Conservation (phyloP, 2,113 vertebrate species). For the Bambusicola thoracicus region DNA sequence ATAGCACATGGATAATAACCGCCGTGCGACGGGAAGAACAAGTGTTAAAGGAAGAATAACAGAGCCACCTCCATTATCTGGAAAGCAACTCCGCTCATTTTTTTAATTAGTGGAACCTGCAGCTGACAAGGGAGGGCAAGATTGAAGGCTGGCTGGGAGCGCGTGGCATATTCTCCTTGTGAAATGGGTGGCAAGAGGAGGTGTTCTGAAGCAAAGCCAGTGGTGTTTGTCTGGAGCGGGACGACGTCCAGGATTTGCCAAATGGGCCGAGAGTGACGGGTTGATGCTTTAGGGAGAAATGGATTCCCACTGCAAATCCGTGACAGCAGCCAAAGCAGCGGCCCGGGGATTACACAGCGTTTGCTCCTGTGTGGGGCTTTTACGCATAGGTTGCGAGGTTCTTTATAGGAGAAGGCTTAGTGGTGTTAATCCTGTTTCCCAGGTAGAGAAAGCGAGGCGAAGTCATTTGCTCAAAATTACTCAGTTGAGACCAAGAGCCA, state of each 20-base stretch:
- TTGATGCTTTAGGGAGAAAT: not conserved
- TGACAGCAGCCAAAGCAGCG: constrained; percentile 4
- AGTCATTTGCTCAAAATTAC: constrained; percentile 5
- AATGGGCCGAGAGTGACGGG: not conserved
- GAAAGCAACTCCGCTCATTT: constrained; percentile 19
- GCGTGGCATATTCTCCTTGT: not conserved
- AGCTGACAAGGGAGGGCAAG: not conserved
- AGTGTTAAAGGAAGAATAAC: constrained; percentile 9
- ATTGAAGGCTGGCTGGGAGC: not conserved
- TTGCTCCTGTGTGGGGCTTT: not conserved
- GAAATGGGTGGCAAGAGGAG: not conserved
- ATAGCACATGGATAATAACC: constrained; percentile 10
- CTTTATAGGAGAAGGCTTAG: not conserved
- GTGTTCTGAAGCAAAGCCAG: not conserved
- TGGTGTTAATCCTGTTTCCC: not conserved
- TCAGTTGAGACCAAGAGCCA: not conserved
- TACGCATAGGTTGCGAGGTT: not conserved
- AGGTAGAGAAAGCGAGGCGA: not conserved
- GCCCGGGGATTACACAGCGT: not conserved
- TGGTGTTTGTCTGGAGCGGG: constrained; percentile 13
- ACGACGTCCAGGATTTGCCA: constrained; percentile 13
- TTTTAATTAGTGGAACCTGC: constrained; percentile 19
- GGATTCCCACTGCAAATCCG: not conserved
- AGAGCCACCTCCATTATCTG: not conserved
- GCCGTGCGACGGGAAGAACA: constrained; percentile 8